Base-by-base conservation (phyloP, 2,797 vertebrate species). In the Cyprinodon diabolis region DNA sequence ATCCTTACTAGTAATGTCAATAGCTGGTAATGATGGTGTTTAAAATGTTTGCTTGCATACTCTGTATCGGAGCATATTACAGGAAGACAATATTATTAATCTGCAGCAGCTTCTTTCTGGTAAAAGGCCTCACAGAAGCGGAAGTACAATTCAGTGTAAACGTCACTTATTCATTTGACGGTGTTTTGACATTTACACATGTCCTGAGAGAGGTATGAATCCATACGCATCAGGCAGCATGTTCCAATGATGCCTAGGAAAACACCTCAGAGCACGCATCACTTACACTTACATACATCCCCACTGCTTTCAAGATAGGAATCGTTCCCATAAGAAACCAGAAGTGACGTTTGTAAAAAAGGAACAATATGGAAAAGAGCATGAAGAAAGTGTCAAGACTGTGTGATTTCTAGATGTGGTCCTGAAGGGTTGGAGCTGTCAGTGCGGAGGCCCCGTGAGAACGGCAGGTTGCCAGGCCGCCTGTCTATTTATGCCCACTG, bases 401-500 rank as follows among this genome's bases (percentile, higher is more conserved):
- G 76, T 86, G 87, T 91, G 90, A 88, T 91, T 92, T 40, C 90
- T 83, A 89, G 87, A 88, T 79, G 87, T 86, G 85, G 85, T 88
- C 87, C 90, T 85, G 78, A 40, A 86, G 90, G 90, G 73, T 66
- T 54, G 0, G 87, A 91, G 87, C 91, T 93, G 92, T 93, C 92
- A 93, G 82, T 30, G 71, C 73, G 2, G 81, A 81, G 81, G 84
- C 71, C 90, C 83, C 80, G 2, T 2, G 88, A 90, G 90, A 84
- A 79, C 47, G 76, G 85, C 81, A 88, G 88, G 87, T 91, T 90
- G 84, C 86, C 84, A 78, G 83, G 83, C 76, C 66, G 86, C 86
- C 79, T 90, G 91, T 92, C 90, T 90, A 78, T 91, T 91, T 92
- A 86, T 85, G 88, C 84, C 77, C 80, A 15, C 81, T 89, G 91